Evolutionary conservation across 2,888 invertebrate species (phyloP).

Genomic region (Drosophila merina): DNA sequence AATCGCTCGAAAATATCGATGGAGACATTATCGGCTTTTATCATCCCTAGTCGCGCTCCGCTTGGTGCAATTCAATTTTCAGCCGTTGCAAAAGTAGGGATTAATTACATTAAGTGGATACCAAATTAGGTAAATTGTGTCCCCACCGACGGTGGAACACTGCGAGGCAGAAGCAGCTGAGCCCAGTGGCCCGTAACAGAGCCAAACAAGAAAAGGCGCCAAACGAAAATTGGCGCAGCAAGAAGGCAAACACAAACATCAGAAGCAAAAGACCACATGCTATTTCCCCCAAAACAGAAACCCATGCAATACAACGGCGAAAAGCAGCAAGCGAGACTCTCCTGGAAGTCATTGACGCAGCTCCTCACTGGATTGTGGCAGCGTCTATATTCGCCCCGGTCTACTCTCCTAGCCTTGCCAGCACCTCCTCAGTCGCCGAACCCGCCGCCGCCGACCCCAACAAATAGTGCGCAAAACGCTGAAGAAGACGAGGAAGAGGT

Average conservation of each 20-base stretch:
- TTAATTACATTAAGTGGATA: slow-evolving; percentile 22
- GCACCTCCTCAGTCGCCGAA: slow-evolving; percentile 24
- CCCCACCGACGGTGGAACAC: not conserved
- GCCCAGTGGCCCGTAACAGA: not conserved
- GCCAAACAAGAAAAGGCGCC: slow-evolving; percentile 54
- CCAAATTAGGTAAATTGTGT: not conserved
- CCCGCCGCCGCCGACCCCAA: slow-evolving; percentile 21
- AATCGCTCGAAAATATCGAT: too few species aligned
- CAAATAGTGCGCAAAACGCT: slow-evolving; percentile 7
- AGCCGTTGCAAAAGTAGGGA: slow-evolving; percentile 26
- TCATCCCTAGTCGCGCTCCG: too few species aligned
- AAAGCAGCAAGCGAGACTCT: slow-evolving; percentile 31
- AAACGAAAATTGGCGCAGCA: slow-evolving; percentile 39
- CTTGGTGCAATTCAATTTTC: slow-evolving; percentile 62
- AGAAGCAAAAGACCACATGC: slow-evolving; percentile 12
- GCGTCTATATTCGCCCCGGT: slow-evolving; percentile 47
- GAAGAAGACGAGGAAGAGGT: slow-evolving; percentile 69
- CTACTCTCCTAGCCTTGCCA: slow-evolving; percentile 54
- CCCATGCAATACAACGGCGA: slow-evolving; percentile 51
- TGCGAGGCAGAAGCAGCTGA: not conserved
- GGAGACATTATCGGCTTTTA: too few species aligned
- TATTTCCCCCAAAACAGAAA: slow-evolving; percentile 26
- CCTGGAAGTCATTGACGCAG: slow-evolving; percentile 57
- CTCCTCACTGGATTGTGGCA: slow-evolving; percentile 61
- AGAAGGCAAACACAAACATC: slow-evolving; percentile 7